These are phyloP conservation scores for Steinernema hermaphroditum DNA, from an alignment of 2,888 invertebrate genomes.

Conservation along the genomic window DNA sequence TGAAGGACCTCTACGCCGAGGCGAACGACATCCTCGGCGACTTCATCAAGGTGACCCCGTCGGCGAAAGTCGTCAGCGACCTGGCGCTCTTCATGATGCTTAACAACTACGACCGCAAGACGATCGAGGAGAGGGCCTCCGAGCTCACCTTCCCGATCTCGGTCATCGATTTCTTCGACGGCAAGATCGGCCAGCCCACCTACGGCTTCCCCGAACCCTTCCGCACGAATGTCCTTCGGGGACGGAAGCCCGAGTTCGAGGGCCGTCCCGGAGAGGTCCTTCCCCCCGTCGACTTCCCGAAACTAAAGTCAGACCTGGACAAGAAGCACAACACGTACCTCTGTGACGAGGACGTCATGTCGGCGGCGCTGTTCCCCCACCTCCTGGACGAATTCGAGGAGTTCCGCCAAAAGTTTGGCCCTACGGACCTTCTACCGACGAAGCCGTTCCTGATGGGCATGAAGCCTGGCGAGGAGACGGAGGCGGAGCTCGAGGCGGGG, in stretches of 20 bases:
- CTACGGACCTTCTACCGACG: constrained; percentile 90
- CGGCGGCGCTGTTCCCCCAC: constrained; percentile 89
- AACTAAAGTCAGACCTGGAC: constrained; percentile 76
- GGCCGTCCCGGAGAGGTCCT: constrained; percentile 86
- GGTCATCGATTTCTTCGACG: constrained; percentile 89
- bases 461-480: constrained; percentile 75
- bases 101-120: constrained; percentile 82
- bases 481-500: constrained; percentile 88
- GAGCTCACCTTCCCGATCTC: constrained; percentile 94
- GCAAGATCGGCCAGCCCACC: constrained; percentile 87
- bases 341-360: constrained; percentile 85
- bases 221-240: constrained; percentile 71
- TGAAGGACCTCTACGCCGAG: constrained; percentile 87
- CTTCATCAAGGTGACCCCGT: constrained; percentile 95
- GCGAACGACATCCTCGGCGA: constrained; percentile 91
- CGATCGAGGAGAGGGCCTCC: constrained; percentile 82
- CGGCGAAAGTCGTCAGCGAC: constrained; percentile 96
- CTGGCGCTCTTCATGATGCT: constrained; percentile 98
- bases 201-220: constrained; percentile 95
- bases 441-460: constrained; percentile 91
- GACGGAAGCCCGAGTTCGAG: constrained; percentile 73
- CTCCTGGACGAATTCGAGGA: constrained; percentile 85
- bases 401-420: constrained; percentile 84
- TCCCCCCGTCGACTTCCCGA: constrained; percentile 80
- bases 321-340: constrained; percentile 74